Conservation (phyloP, 2,113 vertebrate genomes). For the Poeciliopsis occidentalis region DNA sequence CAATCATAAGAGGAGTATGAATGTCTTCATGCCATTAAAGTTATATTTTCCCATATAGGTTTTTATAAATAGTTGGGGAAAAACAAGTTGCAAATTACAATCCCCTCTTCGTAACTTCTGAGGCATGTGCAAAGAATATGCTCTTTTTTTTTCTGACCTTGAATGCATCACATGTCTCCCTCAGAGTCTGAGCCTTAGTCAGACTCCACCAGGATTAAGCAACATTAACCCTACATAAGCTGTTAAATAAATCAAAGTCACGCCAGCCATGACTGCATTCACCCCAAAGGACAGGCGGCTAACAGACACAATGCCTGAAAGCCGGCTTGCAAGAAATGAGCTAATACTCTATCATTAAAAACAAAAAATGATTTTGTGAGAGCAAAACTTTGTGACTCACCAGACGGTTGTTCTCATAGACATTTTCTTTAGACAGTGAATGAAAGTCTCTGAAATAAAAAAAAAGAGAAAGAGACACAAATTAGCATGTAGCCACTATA, state of each 20-base stretch:
- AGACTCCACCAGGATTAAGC: constrained; percentile 27
- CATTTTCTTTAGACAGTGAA: constrained; percentile 93
- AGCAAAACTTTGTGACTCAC: constrained; percentile 81
- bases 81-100: constrained; percentile 14
- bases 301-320: background rate
- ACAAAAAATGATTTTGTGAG: background rate
- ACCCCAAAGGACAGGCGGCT: background rate
- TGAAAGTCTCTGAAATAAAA: constrained; percentile 89
- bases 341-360: background rate
- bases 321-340: background rate
- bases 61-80: background rate
- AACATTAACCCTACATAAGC: constrained; percentile 11
- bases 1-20: too few species aligned
- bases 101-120: constrained; percentile 10
- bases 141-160: constrained; percentile 1
- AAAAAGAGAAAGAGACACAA: constrained; percentile 13
- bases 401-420: constrained; percentile 96
- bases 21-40: too few species aligned
- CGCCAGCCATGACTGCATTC: constrained; percentile 12
- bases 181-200: constrained; percentile 2
- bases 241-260: constrained; percentile 17
- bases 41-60: background rate
- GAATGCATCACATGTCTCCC: constrained; percentile 8
- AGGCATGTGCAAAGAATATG: constrained; percentile 9
- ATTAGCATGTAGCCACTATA: background rate